Evolutionary conservation across 2,113 vertebrate genomes (phyloP), one percentile per base, ranked within the genome.

Genomic region (Dipodomys spectabilis): DNA sequence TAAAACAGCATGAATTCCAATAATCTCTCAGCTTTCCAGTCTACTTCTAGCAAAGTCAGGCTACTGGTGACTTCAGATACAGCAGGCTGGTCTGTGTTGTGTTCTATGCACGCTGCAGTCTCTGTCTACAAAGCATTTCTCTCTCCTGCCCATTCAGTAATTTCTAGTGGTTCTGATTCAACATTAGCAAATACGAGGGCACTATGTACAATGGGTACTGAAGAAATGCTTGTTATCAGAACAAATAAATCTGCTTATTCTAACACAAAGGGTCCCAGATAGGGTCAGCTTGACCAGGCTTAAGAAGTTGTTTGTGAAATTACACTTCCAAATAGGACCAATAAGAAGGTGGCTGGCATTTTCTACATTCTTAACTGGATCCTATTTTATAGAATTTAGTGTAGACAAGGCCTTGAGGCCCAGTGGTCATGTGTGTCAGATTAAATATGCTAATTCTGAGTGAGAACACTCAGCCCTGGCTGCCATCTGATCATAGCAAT

Each of bases 401-500:
- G 25, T 45, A 62, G 57, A 94, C 22, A 87, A 84, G 71, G 16
- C 1, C 25, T 27, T 35, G 22, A 16, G 30, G 45, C 23, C 64
- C 39, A 20, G 2, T 9, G 49, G 25, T 67, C 22, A 71, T 20
- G 1, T 44, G 27, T 73, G n/a, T 73, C 30, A n/a, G 30, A 88
- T 90, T 65, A 85, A 75, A 94, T 19, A 25, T 68, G 73, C 73
- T 68, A 60, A 15, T n/a, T 80, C 13, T 23, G 4, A 39, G n/a
- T 7, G 27, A 85, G 60, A 90, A 80, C 60, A 86, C 8, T 10
- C 20, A 30, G 85, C 30, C 30, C 49, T 85, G 74, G 77, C 60
- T 90, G 18, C 16, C 32, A 22, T 57, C 44, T 79, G 57, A 96
- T 77, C 32, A 68, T 4, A 79, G 60, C 85, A 69, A 88, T 84